phyloP scores from a whole-genome alignment of 2,888 invertebrate genomes.

The Dexiosoma caninum region DNA sequence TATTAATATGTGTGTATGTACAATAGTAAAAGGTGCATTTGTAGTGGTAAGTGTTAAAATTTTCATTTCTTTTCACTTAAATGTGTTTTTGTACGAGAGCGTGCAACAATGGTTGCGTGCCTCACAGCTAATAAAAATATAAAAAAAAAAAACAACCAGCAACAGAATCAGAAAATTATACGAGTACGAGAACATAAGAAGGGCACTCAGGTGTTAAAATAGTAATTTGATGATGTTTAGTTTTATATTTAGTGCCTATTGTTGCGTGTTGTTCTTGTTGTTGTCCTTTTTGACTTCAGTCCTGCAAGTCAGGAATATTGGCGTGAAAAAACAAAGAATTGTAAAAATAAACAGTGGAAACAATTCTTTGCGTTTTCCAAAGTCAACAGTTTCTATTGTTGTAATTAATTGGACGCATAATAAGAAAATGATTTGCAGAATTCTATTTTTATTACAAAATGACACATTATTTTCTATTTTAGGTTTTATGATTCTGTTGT shows the following conservation, averaged over 20 bases:
- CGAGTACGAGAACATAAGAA: slow-evolving; percentile 31
- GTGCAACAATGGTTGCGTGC: slow-evolving; percentile 56
- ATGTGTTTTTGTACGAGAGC: slow-evolving; percentile 1
- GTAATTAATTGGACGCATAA: slow-evolving; percentile 57
- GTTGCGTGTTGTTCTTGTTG: slow-evolving; percentile 23
- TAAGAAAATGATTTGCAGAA: slow-evolving; percentile 55
- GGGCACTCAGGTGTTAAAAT: slow-evolving; percentile 63
- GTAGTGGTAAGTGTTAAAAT: slow-evolving; percentile 12
- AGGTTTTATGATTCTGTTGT: too few species aligned
- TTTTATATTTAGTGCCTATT: slow-evolving; percentile 53
- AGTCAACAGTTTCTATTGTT: slow-evolving; percentile 59
- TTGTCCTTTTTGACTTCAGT: slow-evolving; percentile 40
- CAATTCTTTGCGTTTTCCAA: slow-evolving; percentile 49
- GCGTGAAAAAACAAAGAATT: slow-evolving; percentile 49
- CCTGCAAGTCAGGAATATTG: slow-evolving; percentile 35
- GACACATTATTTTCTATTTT: not conserved
- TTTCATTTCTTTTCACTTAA: not conserved
- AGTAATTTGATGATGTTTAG: slow-evolving; percentile 64
- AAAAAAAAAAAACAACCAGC: slow-evolving; percentile 8
- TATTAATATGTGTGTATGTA: not conserved
- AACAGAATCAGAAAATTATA: not conserved
- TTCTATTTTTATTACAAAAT: slow-evolving; percentile 38
- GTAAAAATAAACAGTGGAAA: slow-evolving; percentile 51
- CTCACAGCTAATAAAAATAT: slow-evolving; percentile 46
- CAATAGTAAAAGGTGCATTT: slow-evolving; percentile 6